These are phyloP conservation scores for Sarcophaga variegata DNA, from an alignment of 2,888 invertebrate species.

Conservation along the genomic window DNA sequence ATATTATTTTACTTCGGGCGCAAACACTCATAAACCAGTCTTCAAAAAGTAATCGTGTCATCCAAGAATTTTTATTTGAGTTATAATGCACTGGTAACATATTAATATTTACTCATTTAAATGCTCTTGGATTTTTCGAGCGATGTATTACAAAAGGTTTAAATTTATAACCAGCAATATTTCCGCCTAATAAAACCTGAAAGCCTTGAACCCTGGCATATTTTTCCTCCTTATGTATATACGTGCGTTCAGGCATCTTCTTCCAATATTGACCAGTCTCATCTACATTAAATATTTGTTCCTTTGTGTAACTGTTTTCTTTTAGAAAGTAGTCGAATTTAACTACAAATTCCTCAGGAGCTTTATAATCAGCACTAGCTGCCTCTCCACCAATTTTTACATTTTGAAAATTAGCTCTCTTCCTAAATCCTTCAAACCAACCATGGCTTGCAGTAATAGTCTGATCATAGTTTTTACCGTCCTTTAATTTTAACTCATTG, in stretches of 20 bases:
- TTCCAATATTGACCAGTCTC: no score
- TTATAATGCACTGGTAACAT: background rate
- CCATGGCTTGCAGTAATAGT: background rate
- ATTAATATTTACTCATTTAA: background rate
- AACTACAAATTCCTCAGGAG: no score
- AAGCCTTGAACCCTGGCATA: background rate
- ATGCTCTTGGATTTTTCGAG: background rate
- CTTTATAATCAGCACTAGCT: no score
- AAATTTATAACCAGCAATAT: background rate
- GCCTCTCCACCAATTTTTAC: background rate
- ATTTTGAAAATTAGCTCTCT: background rate
- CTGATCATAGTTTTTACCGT: background rate
- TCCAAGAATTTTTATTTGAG: no score
- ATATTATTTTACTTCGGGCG: background rate
- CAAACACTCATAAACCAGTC: no score
- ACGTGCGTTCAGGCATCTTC: no score
- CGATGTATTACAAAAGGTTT: background rate
- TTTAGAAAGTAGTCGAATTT: no score
- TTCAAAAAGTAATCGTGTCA: no score
- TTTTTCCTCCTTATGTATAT: background rate
- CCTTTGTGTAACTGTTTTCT: no score
- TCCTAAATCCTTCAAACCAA: background rate
- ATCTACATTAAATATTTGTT: no score
- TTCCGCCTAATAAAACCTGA: background rate
- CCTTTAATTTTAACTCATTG: background rate